Evolutionary conservation across 2,888 invertebrate species (phyloP).

Genomic region (Cacoxenus indagator): DNA sequence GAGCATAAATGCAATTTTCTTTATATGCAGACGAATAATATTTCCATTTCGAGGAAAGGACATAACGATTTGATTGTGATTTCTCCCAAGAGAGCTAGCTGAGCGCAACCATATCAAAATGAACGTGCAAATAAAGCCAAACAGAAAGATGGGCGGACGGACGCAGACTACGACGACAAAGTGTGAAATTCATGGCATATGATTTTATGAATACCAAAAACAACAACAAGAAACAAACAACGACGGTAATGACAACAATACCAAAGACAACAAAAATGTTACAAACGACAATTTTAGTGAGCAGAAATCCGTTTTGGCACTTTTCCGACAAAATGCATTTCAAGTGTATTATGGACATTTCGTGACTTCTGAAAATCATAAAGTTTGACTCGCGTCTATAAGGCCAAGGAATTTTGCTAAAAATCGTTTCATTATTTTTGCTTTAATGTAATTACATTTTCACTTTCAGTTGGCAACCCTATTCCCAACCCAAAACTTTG

Average conservation of each 20-base stretch:
- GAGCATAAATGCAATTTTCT: constrained; percentile 54
- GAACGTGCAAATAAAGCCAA: constrained; percentile 30
- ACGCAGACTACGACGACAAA: constrained; percentile 27
- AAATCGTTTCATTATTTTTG: too few species aligned
- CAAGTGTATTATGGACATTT: constrained; percentile 48
- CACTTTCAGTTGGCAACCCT: not conserved
- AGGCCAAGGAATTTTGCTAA: too few species aligned
- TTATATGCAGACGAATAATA: constrained; percentile 63
- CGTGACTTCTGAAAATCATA: constrained; percentile 39
- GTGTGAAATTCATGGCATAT: constrained; percentile 41
- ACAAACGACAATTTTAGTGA: constrained; percentile 1
- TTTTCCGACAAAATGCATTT: constrained; percentile 43
- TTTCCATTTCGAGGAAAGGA: constrained; percentile 54
- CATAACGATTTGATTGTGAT: constrained; percentile 53
- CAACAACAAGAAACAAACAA: not conserved
- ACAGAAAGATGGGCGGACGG: not conserved
- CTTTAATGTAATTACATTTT: constrained; percentile 13
- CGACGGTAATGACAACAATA: not conserved
- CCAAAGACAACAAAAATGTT: not conserved
- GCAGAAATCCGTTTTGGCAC: constrained; percentile 56
- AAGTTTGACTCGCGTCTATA: not conserved
- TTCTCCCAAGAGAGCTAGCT: constrained; percentile 43
- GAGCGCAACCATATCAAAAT: constrained; percentile 19
- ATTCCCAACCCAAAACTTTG: not conserved
- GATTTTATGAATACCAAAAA: constrained; percentile 50